Percentiles rank a stretch among this genome's conserved stretches.
Evolutionary conservation across 2,888 invertebrate genomes (phyloP).

Genomic region (Phoronis australis): DNA sequence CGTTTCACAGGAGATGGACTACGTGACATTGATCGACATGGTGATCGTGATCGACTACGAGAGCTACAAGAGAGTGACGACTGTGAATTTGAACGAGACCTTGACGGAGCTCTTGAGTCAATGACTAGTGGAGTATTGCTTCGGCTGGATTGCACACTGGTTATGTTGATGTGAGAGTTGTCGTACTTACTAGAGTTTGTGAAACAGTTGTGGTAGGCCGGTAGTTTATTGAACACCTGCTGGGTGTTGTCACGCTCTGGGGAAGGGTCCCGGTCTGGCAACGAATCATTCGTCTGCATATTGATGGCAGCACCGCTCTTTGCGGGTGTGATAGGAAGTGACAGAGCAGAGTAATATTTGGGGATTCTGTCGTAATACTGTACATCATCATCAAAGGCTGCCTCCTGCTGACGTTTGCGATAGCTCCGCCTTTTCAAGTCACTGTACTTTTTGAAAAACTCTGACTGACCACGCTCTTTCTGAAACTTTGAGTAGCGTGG

Average conservation of each 20-base stretch:
- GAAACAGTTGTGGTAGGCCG: slow-evolving; percentile 44
- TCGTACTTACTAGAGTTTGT: slow-evolving; percentile 48
- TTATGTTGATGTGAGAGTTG: slow-evolving; percentile 2
- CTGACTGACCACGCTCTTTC: neutral
- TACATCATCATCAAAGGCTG: slow-evolving; percentile 11
- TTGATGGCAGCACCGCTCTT: slow-evolving; percentile 7
- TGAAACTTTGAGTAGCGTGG: neutral
- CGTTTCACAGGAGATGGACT: slow-evolving; percentile 4
- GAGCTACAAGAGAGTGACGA: too few relatives aligned
- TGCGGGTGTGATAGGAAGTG: slow-evolving; percentile 27
- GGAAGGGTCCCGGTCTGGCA: slow-evolving; percentile 25
- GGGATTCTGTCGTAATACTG: slow-evolving; percentile 42
- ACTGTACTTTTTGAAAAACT: neutral
- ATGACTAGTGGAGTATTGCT: slow-evolving; percentile 15
- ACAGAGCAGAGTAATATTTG: slow-evolving; percentile 37
- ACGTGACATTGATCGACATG: slow-evolving; percentile 4
- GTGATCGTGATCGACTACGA: slow-evolving; percentile 14
- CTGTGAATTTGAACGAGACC: slow-evolving; percentile 16
- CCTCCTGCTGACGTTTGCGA: slow-evolving; percentile 13
- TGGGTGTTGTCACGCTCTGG: slow-evolving; percentile 18
- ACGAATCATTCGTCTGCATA: slow-evolving; percentile 14
- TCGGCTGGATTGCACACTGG: slow-evolving; percentile 13
- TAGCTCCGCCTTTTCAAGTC: slow-evolving; percentile 12
- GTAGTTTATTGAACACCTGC: slow-evolving; percentile 33
- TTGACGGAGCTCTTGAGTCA: slow-evolving; percentile 9